Evolutionary conservation across 2,113 vertebrate species (phyloP), one percentile per base, ranked within the genome.

Genomic region (Chloropsis cyanopogon): DNA sequence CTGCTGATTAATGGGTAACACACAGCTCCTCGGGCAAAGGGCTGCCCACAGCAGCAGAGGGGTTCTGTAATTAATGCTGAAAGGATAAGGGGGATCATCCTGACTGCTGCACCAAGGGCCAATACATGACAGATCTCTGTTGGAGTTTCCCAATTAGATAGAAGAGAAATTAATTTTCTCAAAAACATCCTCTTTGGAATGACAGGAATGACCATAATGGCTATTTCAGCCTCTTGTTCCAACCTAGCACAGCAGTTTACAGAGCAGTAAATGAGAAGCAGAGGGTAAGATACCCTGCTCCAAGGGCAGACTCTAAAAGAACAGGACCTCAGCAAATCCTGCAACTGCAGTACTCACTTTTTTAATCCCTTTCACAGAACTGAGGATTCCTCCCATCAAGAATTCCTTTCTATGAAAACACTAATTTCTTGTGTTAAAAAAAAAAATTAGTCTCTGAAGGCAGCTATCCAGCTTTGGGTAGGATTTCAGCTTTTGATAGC

Each of bases 401-500:
- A 88, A 90, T 77, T 88, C 80, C 79, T 73, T 68, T 52, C 47
- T 47, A 70, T 47, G 50, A 91, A 96, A 95, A 95, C 69, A 90
- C 5, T 90, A 33, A 85, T 90, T 95, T 95, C 75, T 72, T 20
- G 4, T 41, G 11, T 71, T 3, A 10, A 31, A 44, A 17, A 53
- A 29, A 60, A 71, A 73, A 77, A 50, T 2, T 17, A 75, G 71
- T 57, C 66, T 37, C 29, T 54, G 60, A 83, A 95, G 52, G 69
- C 56, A 90, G 57, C 50, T 70, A 31, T 47, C 81, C 76, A 54
- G 41, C 52, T 92, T 88, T 85, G 79, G 90, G 79, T 73, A 53
- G 75, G 57, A 80, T 95, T 90, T 92, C 88, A 92, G 84, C 54
- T 81, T 89, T 82, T 92, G 87, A 88, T 82, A 86, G 76, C 52